Conservation (phyloP, 2,113 vertebrate genomes). For the Python bivittatus region DNA sequence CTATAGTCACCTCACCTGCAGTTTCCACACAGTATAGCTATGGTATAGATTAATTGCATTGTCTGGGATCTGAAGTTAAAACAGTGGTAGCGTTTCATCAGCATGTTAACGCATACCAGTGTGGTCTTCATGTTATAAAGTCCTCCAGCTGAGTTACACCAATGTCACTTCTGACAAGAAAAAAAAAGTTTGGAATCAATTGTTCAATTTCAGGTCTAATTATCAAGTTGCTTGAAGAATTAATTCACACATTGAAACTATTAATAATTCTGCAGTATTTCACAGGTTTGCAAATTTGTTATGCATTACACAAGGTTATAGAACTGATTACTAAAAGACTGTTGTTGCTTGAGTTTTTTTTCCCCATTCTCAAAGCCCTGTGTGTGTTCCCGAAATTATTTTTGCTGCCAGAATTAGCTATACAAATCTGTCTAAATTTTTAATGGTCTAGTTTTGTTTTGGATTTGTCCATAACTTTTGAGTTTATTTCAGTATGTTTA, state of each 20-base stretch:
- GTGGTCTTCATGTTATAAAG: conserved; percentile 30
- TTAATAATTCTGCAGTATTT: conserved; percentile 57
- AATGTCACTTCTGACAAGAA: conserved; percentile 54
- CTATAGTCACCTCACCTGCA: neutral
- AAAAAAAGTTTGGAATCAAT: conserved; percentile 57
- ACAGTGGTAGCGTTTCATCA: neutral
- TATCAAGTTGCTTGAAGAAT: conserved; percentile 54
- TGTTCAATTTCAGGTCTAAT: conserved; percentile 59
- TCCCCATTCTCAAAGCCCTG: conserved; percentile 30
- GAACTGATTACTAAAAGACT: conserved; percentile 53
- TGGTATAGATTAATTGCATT: conserved; percentile 17
- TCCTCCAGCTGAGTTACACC: conserved; percentile 56
- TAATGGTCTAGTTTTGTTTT: conserved; percentile 42
- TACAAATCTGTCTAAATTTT: conserved; percentile 58
- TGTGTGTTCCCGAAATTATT: conserved; percentile 43
- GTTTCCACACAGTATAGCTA: neutral
- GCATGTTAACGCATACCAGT: neutral
- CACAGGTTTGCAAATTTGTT: conserved; percentile 61
- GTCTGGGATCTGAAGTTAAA: neutral
- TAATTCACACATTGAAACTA: conserved; percentile 61
- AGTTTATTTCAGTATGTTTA: conserved; percentile 67
- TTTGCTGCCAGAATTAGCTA: conserved; percentile 56
- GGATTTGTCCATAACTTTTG: conserved; percentile 54
- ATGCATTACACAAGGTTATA: conserved; percentile 45
- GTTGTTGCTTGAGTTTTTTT: neutral